These are phyloP conservation scores for Drosophila tripunctata DNA, from an alignment of 2,888 invertebrate genomes.

Conservation along the genomic window DNA sequence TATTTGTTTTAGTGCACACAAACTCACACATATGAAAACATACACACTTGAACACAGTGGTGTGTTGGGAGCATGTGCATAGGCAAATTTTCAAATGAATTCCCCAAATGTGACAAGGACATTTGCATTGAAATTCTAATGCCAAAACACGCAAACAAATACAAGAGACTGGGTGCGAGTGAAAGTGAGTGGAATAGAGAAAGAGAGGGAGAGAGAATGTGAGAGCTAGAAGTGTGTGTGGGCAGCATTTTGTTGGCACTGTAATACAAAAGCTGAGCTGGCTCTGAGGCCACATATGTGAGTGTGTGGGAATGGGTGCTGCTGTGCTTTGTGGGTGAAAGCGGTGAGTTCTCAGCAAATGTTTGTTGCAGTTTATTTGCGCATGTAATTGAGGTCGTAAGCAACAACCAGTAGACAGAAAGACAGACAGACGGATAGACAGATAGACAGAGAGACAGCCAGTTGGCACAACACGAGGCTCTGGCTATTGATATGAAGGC, in stretches of 20 bases:
- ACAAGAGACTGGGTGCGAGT: too few species aligned
- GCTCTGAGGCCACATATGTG: conserved; percentile 34
- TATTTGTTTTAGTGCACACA: conserved; percentile 26
- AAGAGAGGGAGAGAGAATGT: not conserved
- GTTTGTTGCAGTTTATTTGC: conserved; percentile 78
- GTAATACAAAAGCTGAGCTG: conserved; percentile 41
- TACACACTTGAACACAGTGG: conserved; percentile 25
- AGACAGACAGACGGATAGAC: conserved; percentile 4
- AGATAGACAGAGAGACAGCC: conserved; percentile 12
- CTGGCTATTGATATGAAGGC: conserved; percentile 33
- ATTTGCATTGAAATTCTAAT: conserved; percentile 75
- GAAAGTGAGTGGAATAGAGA: not conserved
- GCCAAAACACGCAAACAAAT: conserved; percentile 49
- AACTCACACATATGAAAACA: conserved; percentile 7
- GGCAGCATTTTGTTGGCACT: conserved; percentile 38
- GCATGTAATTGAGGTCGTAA: conserved; percentile 77
- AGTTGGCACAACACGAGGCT: conserved; percentile 20
- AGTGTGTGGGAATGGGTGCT: conserved; percentile 23
- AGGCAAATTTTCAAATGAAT: conserved; percentile 71
- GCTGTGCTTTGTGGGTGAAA: conserved; percentile 26
- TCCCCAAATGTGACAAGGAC: conserved; percentile 77
- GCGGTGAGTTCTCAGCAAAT: conserved; percentile 68
- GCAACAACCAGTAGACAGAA: conserved; percentile 51
- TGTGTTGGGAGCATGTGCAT: conserved; percentile 33
- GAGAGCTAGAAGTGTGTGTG: not conserved